These are phyloP conservation scores for Stenolophus ochropezus DNA, from an alignment of 2,888 invertebrate genomes.

Conservation along the genomic window DNA sequence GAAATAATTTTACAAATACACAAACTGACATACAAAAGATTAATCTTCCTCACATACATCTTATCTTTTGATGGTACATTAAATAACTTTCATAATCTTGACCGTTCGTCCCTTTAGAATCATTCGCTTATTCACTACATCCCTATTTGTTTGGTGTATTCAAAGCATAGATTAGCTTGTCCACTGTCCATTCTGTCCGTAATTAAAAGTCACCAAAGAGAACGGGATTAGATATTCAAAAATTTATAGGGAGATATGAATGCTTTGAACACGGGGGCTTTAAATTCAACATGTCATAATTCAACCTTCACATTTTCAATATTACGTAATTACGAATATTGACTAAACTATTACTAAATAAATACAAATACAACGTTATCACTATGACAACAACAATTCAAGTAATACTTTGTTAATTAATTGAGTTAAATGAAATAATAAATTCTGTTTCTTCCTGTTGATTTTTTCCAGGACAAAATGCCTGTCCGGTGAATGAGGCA, in stretches of 20 bases:
- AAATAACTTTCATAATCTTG: not conserved
- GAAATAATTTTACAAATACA: not conserved
- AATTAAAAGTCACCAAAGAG: slow-evolving; percentile 6
- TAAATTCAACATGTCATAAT: not conserved
- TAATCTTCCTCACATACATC: not conserved
- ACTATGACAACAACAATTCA: not conserved
- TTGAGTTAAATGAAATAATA: not conserved
- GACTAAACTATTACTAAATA: no score
- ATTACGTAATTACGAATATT: not conserved
- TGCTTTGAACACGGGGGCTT: not conserved
- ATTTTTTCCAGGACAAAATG: not conserved
- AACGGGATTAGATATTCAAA: not conserved
- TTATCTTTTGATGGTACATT: not conserved
- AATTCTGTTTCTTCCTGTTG: not conserved
- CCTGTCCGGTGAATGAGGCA: not conserved
- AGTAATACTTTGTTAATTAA: not conserved
- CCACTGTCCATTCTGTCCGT: not conserved
- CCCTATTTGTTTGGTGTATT: not conserved
- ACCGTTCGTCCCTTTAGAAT: not conserved
- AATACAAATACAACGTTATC: no score
- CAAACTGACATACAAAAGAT: not conserved
- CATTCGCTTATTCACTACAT: not conserved
- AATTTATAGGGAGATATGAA: not conserved
- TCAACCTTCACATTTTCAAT: not conserved
- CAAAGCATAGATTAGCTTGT: not conserved